Evolutionary conservation across 2,113 vertebrate genomes (phyloP), one percentile per base, ranked within the genome.

Genomic region (Brachyhypopomus gauderio): DNA sequence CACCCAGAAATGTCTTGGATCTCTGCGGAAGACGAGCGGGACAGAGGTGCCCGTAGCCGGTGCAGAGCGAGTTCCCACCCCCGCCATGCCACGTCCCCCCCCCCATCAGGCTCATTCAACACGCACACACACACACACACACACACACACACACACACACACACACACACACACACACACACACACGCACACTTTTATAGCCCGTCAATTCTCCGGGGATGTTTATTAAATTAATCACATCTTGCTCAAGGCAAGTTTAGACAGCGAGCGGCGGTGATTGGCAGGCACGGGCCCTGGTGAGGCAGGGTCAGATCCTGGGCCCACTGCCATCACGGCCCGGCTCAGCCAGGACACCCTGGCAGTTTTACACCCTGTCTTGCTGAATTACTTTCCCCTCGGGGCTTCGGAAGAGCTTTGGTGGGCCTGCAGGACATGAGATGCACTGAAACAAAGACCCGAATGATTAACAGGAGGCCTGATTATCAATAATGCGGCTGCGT

Each of bases 201-300:
- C 52, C 36, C 36, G 22, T 69, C 67, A 36, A 63, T 73, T 83
- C 85, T 83, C 55, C 0, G 48, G 79, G 83, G 77, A 83, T 83
- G 75, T 87, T 87, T 88, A 87, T 85, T 86, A 82, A 85, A 87
- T 87, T 79, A 88, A 88, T 87, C 78, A 87, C 84, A 87, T 85
- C 78, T 87, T 85, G 86, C 86, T 87, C 38, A 81, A 87, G 87
- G 86, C 87, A 60, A 87, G 67, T 83, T 78, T 73, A 76, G 60
- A 72, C 55, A 83, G 60, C 67, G 36, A 34, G 64, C 62, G 11
- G 16, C 74, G 36, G 55, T 85, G 86, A 88, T 78, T 87, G 84
- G 84, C 86, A 87, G 77, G 75, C 66, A 23, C 30, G 62, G 74
- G 11, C 38, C 77, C 25, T 55, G 45, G 64, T 66, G 45, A 72